Evolutionary conservation across 2,113 vertebrate species (phyloP), one percentile per base, ranked within the genome.

Genomic region (Orycteropus afer): DNA sequence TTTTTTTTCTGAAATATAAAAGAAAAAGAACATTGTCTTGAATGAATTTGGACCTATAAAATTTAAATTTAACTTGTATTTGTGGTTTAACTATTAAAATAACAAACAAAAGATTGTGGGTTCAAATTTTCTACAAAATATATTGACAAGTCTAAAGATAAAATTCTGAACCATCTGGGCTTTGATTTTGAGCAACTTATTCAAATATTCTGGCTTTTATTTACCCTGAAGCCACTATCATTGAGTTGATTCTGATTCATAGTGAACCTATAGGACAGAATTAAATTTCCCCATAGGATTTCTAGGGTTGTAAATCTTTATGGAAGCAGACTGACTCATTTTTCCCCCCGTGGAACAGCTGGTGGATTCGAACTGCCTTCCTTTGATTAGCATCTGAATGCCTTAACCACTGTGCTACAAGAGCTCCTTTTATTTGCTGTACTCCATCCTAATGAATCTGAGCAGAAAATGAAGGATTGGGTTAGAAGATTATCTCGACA

Each of bases 81-180:
- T 93, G 34, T 63, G 80, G 47, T 45, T 77, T 87, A n/a, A 59
- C 61, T 34, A 61, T 63, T 80, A 61, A 74, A 80, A 85, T 61
- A 91, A 53, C 8, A 67, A 84, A 40, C 3, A 87, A 86, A 88
- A 61, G 32, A 80, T 20, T 22, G 3, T 74, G 3, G 29, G 51
- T 80, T 91, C 20, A 80, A 80, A 63, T 89, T 74, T 77, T 93
- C 84, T 67, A 49, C 71, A 67, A 89, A 81, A 80, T 53, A 47
- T 74, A 53, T 29, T 53, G n/a, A 86, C 5, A 80, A 25, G 20
- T 81, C 67, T 65, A 81, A 91, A 79, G 81, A 42, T 57, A 59
- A 89, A 89, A 55, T 76, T 88, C 22, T 63, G 51, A 73, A n/a
- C 80, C 23, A 10, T 77, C 29, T 90, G n/a, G 23, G 51, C 7